Conservation (phyloP, 2,888 invertebrate genomes). For the Ochlodes sylvanus region DNA sequence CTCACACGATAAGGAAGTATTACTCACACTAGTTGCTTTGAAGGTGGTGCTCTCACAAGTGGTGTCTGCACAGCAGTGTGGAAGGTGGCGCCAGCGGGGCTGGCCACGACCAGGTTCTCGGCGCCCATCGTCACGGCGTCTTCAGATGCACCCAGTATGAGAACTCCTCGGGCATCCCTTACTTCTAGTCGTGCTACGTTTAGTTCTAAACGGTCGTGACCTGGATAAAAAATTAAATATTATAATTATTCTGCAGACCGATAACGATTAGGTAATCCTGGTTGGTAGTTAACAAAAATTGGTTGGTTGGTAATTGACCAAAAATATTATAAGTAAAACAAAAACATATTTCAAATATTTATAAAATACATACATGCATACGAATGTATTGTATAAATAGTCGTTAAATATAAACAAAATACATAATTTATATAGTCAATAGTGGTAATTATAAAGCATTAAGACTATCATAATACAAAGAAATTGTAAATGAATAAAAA, state of each 20-base stretch:
- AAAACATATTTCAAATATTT: too few species aligned
- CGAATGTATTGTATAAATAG: too few species aligned
- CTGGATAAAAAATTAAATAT: constrained; percentile 66
- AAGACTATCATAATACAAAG: neutral
- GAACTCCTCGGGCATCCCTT: constrained; percentile 90
- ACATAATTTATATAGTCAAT: too few species aligned
- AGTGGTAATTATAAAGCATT: too few species aligned
- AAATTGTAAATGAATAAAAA: constrained; percentile 9
- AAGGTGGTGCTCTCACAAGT: constrained; percentile 92
- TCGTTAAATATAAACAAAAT: too few species aligned
- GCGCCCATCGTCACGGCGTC: constrained; percentile 93
- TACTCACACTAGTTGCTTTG: constrained; percentile 92
- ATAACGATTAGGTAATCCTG: too few species aligned
- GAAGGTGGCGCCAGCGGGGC: constrained; percentile 93
- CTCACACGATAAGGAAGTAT: constrained; percentile 38
- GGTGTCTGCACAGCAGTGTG: constrained; percentile 95
- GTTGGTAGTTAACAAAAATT: too few species aligned
- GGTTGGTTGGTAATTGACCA: too few species aligned
- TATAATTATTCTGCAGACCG: too few species aligned
- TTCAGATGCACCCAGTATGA: constrained; percentile 92
- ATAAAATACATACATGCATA: too few species aligned
- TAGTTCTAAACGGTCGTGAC: constrained; percentile 93
- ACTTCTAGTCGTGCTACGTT: constrained; percentile 91
- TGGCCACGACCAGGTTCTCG: constrained; percentile 91
- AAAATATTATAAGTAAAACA: too few species aligned